Evolutionary conservation across 2,888 invertebrate genomes (phyloP).

Genomic region (Drosophila heteroneura): DNA sequence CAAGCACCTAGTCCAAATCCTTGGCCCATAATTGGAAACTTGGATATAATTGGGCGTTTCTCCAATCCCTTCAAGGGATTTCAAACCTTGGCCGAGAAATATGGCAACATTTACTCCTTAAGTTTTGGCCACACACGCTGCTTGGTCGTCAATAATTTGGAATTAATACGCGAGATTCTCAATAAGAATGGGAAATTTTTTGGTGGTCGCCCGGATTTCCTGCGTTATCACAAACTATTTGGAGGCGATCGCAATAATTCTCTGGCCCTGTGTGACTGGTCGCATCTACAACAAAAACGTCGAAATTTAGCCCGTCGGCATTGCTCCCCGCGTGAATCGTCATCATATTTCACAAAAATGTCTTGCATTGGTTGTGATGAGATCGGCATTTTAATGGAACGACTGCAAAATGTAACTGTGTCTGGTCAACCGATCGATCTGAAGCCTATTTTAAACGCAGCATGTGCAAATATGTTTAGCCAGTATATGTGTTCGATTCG

Average conservation of each 20-base stretch:
- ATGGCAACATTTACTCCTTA: conserved; percentile 91
- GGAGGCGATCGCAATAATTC: conserved; percentile 94
- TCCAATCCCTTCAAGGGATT: conserved; percentile 90
- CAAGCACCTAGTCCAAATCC: conserved; percentile 89
- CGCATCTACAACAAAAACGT: conserved; percentile 91
- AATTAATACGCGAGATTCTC: conserved; percentile 90
- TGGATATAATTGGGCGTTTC: conserved; percentile 88
- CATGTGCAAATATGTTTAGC: conserved; percentile 94
- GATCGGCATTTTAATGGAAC: conserved; percentile 87
- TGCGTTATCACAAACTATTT: conserved; percentile 92
- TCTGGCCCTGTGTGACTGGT: conserved; percentile 95
- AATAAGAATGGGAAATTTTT: conserved; percentile 93
- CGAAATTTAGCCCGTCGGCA: conserved; percentile 92
- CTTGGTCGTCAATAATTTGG: conserved; percentile 91
- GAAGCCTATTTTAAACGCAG: conserved; percentile 90
- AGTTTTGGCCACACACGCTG: conserved; percentile 89
- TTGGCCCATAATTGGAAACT: conserved; percentile 90
- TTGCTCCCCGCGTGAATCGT: conserved; percentile 92
- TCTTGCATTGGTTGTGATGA: conserved; percentile 90
- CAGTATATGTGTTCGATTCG: conserved; percentile 93
- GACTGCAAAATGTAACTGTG: conserved; percentile 86
- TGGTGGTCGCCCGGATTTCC: conserved; percentile 93
- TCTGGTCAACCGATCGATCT: conserved; percentile 86
- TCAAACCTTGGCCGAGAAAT: conserved; percentile 88
- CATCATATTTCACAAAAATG: conserved; percentile 90